These are phyloP conservation scores for Anagrus nilaparvatae DNA, from an alignment of 1,140 invertebrate genomes.

Conservation along the genomic window DNA sequence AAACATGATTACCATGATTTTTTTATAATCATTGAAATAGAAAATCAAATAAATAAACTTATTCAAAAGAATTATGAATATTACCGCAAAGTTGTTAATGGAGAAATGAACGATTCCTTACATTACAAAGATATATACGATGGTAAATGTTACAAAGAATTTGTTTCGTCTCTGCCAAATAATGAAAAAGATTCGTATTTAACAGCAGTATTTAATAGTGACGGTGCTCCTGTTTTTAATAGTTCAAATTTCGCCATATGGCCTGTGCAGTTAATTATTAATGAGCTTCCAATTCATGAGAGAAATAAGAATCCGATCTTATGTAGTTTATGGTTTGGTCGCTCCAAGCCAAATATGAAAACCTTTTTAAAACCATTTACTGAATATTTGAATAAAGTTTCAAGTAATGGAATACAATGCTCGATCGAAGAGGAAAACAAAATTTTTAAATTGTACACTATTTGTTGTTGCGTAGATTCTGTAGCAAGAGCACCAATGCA, in stretches of 20 bases:
- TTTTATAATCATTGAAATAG: slow-evolving; percentile 8
- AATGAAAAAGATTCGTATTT: not conserved
- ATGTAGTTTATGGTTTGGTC: slow-evolving; percentile 12
- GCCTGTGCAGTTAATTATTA: slow-evolving; percentile 13
- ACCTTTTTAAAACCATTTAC: slow-evolving; percentile 15
- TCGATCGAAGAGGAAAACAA: slow-evolving; percentile 2
- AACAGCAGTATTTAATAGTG: too few relatives aligned
- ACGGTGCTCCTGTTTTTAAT: too few relatives aligned
- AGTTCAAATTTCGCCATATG: slow-evolving; percentile 11
- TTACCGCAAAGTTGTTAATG: slow-evolving; percentile 6
- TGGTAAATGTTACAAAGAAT: slow-evolving; percentile 6
- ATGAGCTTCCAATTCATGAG: slow-evolving; percentile 12
- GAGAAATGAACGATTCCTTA: not conserved
- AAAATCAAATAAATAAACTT: slow-evolving; percentile 6
- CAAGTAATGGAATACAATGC: slow-evolving; percentile 10
- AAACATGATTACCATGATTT: slow-evolving; percentile 6
- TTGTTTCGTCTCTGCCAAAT: not conserved
- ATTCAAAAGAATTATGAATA: slow-evolving; percentile 10
- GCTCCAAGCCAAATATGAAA: slow-evolving; percentile 14
- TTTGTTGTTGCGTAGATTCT: slow-evolving; percentile 13
- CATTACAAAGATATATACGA: slow-evolving; percentile 7
- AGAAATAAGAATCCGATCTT: slow-evolving; percentile 11
- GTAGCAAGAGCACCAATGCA: slow-evolving; percentile 13
- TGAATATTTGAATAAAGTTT: slow-evolving; percentile 13
- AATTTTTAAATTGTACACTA: slow-evolving; percentile 11